Evolutionary conservation across 1,140 invertebrate species (phyloP).

Genomic region (Nylanderia fulva): DNA sequence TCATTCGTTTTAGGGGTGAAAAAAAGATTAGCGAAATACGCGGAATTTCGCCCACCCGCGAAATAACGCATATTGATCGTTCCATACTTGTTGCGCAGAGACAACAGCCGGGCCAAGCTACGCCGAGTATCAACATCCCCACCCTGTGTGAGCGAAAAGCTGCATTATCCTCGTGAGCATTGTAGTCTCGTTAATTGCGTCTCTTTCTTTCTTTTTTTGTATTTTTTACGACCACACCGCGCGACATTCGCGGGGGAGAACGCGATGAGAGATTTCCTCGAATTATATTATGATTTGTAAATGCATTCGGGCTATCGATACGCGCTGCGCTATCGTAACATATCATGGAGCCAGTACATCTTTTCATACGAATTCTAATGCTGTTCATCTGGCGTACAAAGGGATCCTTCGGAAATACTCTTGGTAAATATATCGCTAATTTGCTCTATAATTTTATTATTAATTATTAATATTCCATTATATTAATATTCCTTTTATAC

Average conservation of each 20-base stretch:
- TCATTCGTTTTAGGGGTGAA: not conserved
- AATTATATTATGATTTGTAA: slow-evolving; percentile 82
- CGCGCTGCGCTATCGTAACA: slow-evolving; percentile 80
- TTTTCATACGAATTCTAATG: slow-evolving; percentile 80
- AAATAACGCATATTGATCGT: slow-evolving; percentile 81
- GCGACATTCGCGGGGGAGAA: slow-evolving; percentile 71
- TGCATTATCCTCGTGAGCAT: slow-evolving; percentile 75
- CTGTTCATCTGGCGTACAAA: slow-evolving; percentile 77
- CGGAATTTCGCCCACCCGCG: slow-evolving; percentile 55
- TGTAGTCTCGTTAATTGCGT: slow-evolving; percentile 16
- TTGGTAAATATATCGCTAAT: slow-evolving; percentile 78
- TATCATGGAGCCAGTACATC: slow-evolving; percentile 82
- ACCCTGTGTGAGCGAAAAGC: slow-evolving; percentile 67
- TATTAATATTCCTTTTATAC: not conserved
- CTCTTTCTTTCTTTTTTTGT: not conserved
- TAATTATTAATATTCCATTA: not conserved
- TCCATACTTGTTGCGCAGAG: slow-evolving; percentile 82
- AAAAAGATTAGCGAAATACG: slow-evolving; percentile 58
- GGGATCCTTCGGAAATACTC: slow-evolving; percentile 80
- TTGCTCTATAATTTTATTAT: not conserved
- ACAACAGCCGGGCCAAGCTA: slow-evolving; percentile 63
- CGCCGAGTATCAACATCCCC: slow-evolving; percentile 60
- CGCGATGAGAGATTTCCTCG: slow-evolving; percentile 76
- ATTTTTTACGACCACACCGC: not conserved
- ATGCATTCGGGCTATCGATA: slow-evolving; percentile 74